Evolutionary conservation across 2,113 vertebrate species (phyloP).

Genomic region (Cyanoramphus novaezelandiae): DNA sequence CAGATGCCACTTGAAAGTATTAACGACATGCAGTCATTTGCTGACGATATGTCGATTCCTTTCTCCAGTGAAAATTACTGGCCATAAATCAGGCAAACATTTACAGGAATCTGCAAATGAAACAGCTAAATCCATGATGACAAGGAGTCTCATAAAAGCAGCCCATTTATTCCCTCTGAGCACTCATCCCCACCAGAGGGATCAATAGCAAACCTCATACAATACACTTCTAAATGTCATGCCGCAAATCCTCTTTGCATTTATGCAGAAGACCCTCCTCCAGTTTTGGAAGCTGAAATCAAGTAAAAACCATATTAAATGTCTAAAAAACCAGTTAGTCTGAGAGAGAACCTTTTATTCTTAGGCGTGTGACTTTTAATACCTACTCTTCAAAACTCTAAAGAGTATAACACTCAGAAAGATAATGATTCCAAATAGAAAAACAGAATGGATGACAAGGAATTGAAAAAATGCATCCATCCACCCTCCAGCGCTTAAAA

Average conservation of each 20-base stretch:
- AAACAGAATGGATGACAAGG: neutral
- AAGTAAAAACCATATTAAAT: constrained; percentile 49
- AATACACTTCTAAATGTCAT: constrained; percentile 78
- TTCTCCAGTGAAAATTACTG: constrained; percentile 77
- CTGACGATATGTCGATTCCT: constrained; percentile 70
- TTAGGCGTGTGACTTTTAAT: neutral
- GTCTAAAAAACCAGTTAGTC: neutral
- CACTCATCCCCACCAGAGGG: constrained; percentile 73
- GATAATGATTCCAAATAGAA: neutral
- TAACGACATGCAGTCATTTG: constrained; percentile 77
- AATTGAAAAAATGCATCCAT: neutral
- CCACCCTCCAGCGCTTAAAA: neutral
- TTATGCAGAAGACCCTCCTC: constrained; percentile 61
- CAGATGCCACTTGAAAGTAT: constrained; percentile 74
- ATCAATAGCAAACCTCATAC: constrained; percentile 82
- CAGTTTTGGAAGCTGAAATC: constrained; percentile 45
- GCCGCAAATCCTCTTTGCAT: constrained; percentile 73
- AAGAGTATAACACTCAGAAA: neutral
- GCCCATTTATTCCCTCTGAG: constrained; percentile 77
- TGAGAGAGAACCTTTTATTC: neutral
- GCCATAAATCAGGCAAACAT: constrained; percentile 85
- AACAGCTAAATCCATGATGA: constrained; percentile 85
- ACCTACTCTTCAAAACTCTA: neutral
- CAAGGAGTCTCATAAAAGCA: constrained; percentile 82
- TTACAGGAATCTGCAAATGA: constrained; percentile 87